Evolutionary conservation across 2,888 invertebrate genomes (phyloP).

Genomic region (Rhabditoides inermis): DNA sequence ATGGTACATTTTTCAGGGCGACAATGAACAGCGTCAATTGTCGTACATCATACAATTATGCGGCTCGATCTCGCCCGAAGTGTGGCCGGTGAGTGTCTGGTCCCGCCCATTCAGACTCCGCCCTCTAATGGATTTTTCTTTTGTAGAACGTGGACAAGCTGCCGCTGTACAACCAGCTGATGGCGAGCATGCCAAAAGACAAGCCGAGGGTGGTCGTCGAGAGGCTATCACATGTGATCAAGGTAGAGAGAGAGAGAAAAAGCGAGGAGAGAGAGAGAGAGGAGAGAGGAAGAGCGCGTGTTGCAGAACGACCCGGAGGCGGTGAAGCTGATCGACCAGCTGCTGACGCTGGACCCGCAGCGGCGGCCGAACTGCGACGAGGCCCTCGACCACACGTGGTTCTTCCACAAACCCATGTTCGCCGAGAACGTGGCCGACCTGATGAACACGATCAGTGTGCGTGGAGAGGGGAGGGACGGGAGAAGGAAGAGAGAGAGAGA

Average conservation of each 20-base stretch:
- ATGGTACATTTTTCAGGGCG: slow-evolving; percentile 67
- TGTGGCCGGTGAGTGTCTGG: slow-evolving; percentile 71
- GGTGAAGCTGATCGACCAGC: slow-evolving; percentile 81
- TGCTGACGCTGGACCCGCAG: slow-evolving; percentile 81
- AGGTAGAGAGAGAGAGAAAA: too few species aligned
- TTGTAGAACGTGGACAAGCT: slow-evolving; percentile 27
- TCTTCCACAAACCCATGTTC: slow-evolving; percentile 95
- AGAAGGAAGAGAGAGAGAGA: too few species aligned
- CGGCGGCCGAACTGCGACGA: slow-evolving; percentile 80
- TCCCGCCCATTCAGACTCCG: too few species aligned
- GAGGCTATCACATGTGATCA: too few species aligned
- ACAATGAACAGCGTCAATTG: slow-evolving; percentile 89
- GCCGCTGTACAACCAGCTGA: slow-evolving; percentile 19
- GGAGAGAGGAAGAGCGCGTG: too few species aligned
- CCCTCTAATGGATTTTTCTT: too few species aligned
- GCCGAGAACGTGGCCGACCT: slow-evolving; percentile 53
- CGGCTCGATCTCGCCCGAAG: slow-evolving; percentile 83
- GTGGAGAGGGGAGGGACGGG: too few species aligned
- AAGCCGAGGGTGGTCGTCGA: too few species aligned
- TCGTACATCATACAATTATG: slow-evolving; percentile 88
- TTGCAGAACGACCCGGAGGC: slow-evolving; percentile 67
- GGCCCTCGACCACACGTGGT: slow-evolving; percentile 84
- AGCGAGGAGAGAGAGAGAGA: too few species aligned
- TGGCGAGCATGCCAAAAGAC: slow-evolving; percentile 7
- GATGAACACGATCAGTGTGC: slow-evolving; percentile 23